Base-by-base conservation (phyloP, 2,113 vertebrate genomes). In the Sinocyclocheilus maitianheensis region DNA sequence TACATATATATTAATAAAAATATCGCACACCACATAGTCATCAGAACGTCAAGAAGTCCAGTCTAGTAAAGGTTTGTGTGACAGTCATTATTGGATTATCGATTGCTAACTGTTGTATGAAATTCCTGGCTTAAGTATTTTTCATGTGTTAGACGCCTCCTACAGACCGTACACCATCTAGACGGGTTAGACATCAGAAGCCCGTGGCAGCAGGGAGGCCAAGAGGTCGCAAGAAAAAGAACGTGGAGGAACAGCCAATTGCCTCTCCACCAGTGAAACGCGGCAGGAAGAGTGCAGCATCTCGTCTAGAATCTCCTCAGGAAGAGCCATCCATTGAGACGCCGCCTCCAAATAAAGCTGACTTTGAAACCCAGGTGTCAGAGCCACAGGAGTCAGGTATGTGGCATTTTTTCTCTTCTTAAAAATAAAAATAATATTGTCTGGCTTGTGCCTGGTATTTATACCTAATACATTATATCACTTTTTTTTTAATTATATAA, bases 341-440 rank as follows among this genome's bases (percentile, higher is more conserved):
- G 18, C 3, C 34, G 1, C 4, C 69, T 75, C 74, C 26, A 26
- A 74, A 30, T 3, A 91, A 90, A 67, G 90, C 91, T 34, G 89
- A 88, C 86, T 90, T 92, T 80, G 89, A 93, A 83, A 81, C 89
- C 34, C 58, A 91, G 10, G 75, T 55, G 3, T 20, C 58, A 40
- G 88, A 90, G 14, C 2, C 60, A 62, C 40, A 69, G 48, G 87
- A 92, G 0, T 26, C 90, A 91, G 93, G 94, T 94, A 87, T 83
- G 2, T 16, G 8, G 3, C 0, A 34, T 18, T 69, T 69, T 67
- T 69, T 26, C 6, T 34, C 65, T 14, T 67, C 2, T 0, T 34
- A 34, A 16, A 67, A 26, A 26, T 26, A 26, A 26, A 26, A 46
- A 46, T 46, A 46, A 46, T 46, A 14, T 63, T 16, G 26, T 67